Percentiles rank a stretch among this genome's conserved stretches.
Conservation (phyloP, 2,888 invertebrate species). For the Scelioninae gen. 1 region DNA sequence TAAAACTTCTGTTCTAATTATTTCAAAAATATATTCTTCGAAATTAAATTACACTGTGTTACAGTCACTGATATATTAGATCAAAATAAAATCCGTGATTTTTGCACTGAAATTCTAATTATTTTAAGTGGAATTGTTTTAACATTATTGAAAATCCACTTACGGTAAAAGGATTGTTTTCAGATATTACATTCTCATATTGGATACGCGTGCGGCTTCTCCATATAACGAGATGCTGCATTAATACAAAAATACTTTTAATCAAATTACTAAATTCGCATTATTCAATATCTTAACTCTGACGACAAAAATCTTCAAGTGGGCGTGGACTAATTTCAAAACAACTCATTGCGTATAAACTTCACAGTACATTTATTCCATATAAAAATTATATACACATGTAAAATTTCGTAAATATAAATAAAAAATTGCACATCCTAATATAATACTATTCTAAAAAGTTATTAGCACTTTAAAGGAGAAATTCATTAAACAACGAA, state of each 20-base stretch:
- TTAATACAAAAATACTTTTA: constrained; percentile 11
- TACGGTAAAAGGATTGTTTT: constrained; percentile 46
- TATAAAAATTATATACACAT: constrained; percentile 17
- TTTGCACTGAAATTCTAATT: constrained; percentile 29
- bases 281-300: neutral
- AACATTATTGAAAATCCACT: constrained; percentile 35
- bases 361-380: no score
- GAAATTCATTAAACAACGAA: neutral
- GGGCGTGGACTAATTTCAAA: no score
- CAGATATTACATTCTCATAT: constrained; percentile 17
- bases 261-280: neutral
- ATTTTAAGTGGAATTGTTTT: constrained; percentile 46
- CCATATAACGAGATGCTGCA: constrained; percentile 6
- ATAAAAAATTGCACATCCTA: neutral
- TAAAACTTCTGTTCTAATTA: no score
- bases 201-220: constrained; percentile 1
- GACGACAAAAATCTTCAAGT: no score
- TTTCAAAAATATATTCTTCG: neutral
- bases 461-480: constrained; percentile 9
- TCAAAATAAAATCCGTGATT: constrained; percentile 16
- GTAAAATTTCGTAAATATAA: neutral
- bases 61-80: neutral
- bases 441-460: neutral
- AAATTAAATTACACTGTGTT: neutral
- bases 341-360: no score